Conservation (phyloP, 2,113 vertebrate species). For the Stomatorhinus ivindoensis region DNA sequence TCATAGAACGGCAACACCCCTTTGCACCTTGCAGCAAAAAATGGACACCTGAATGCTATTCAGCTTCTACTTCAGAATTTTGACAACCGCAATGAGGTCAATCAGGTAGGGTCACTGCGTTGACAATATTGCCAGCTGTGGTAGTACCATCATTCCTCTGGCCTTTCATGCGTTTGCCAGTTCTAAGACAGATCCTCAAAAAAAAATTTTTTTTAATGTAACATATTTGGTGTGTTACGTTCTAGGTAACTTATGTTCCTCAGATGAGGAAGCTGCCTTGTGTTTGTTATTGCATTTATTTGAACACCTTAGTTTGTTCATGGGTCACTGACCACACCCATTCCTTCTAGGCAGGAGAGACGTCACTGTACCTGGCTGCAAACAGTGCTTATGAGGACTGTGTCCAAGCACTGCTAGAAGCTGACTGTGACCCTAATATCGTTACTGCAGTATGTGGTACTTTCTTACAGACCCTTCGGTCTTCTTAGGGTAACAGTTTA, state of each 20-base stretch:
- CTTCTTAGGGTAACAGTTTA: not conserved
- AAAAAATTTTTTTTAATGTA: not conserved
- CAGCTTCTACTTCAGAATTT: constrained; percentile 64
- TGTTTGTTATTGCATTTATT: not conserved
- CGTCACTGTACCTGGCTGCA: constrained; percentile 72
- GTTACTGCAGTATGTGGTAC: constrained; percentile 56
- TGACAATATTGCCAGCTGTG: not conserved
- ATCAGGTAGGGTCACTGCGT: constrained; percentile 55
- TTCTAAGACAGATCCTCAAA: not conserved
- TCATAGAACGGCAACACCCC: constrained; percentile 76
- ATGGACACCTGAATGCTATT: constrained; percentile 61
- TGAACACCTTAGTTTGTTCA: not conserved
- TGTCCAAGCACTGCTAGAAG: constrained; percentile 65
- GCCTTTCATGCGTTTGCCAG: not conserved
- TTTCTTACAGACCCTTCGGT: not conserved
- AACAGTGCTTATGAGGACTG: constrained; percentile 66
- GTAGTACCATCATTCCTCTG: not conserved
- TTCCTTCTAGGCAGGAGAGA: constrained; percentile 65
- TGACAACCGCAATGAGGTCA: constrained; percentile 66
- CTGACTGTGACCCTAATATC: constrained; percentile 71
- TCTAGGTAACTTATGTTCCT: not conserved
- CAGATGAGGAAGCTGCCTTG: not conserved
- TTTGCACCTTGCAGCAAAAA: constrained; percentile 74
- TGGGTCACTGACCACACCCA: not conserved
- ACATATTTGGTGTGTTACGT: not conserved